These are phyloP conservation scores for Lithophane socia DNA, from an alignment of 2,888 invertebrate species.

Conservation along the genomic window DNA sequence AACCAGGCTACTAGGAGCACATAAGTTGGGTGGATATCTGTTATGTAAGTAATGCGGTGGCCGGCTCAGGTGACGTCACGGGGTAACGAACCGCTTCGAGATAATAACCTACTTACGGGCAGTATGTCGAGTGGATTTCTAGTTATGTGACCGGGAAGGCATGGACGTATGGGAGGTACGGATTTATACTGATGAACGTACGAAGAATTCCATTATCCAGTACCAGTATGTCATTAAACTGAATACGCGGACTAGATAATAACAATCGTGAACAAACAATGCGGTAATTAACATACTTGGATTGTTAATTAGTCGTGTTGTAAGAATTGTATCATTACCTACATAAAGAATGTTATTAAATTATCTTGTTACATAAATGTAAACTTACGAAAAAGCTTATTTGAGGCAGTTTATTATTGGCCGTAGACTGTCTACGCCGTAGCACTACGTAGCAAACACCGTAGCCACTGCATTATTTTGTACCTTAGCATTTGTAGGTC, in stretches of 20 bases:
- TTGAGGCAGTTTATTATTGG: background rate
- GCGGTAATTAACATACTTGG: slow-evolving; percentile 20
- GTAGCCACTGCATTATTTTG: slow-evolving; percentile 7
- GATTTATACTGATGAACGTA: slow-evolving; percentile 28
- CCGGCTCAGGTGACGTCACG: slow-evolving; percentile 62
- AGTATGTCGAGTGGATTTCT: slow-evolving; percentile 51
- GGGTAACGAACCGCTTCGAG: slow-evolving; percentile 61
- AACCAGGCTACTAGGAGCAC: slow-evolving; percentile 46
- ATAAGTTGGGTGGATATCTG: slow-evolving; percentile 54
- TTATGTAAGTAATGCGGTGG: slow-evolving; percentile 58
- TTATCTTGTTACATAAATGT: background rate
- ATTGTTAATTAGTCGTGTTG: slow-evolving; percentile 19
- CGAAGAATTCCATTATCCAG: slow-evolving; percentile 21
- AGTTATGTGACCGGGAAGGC: slow-evolving; percentile 41
- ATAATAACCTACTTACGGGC: slow-evolving; percentile 66
- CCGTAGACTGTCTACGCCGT: slow-evolving; percentile 6
- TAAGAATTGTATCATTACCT: slow-evolving; percentile 3
- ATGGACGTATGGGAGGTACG: slow-evolving; percentile 14
- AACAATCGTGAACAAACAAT: slow-evolving; percentile 16
- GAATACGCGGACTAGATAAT: background rate
- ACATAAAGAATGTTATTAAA: slow-evolving; percentile 1
- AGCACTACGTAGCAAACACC: slow-evolving; percentile 23
- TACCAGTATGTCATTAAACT: background rate
- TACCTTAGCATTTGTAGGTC: background rate
- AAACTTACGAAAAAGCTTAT: background rate